A percentile compares a stretch with the other conserved stretches of the same genome.
These are phyloP conservation scores for Embidobia sp. DNA, from an alignment of 2,888 invertebrate genomes.

Conservation along the genomic window DNA sequence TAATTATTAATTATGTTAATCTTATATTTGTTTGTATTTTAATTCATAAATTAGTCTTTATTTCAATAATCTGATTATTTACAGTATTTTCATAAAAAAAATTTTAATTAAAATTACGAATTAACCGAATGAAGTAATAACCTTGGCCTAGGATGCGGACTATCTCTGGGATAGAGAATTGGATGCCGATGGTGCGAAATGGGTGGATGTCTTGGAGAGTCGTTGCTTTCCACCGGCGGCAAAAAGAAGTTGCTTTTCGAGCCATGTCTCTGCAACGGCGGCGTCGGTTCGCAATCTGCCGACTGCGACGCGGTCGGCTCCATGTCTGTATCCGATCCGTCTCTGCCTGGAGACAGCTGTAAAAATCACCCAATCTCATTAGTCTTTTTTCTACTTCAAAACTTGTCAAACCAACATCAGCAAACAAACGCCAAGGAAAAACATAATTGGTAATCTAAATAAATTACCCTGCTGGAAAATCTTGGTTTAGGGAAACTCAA, in stretches of 20 bases:
- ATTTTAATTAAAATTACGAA: no score
- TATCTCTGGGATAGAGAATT: slow-evolving; percentile 87
- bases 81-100: no score
- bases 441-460: neutral
- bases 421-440: slow-evolving; percentile 15
- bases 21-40: no score
- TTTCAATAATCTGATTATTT: no score
- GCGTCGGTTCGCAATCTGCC: slow-evolving; percentile 96
- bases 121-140: no score
- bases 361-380: slow-evolving; percentile 34
- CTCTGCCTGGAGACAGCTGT: slow-evolving; percentile 92
- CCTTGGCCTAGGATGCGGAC: slow-evolving; percentile 91
- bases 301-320: slow-evolving; percentile 95
- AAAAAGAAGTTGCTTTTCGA: slow-evolving; percentile 94
- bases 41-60: no score
- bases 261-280: slow-evolving; percentile 91
- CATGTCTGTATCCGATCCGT: slow-evolving; percentile 91
- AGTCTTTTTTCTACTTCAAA: neutral
- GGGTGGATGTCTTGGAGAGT: slow-evolving; percentile 80
- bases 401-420: neutral
- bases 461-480: slow-evolving; percentile 18
- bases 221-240: slow-evolving; percentile 85
- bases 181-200: slow-evolving; percentile 81
- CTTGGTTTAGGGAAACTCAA: neutral
- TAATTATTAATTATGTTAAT: no score